These are phyloP conservation scores for Teinopalpus imperialis DNA, from an alignment of 2,888 invertebrate genomes.

Conservation along the genomic window DNA sequence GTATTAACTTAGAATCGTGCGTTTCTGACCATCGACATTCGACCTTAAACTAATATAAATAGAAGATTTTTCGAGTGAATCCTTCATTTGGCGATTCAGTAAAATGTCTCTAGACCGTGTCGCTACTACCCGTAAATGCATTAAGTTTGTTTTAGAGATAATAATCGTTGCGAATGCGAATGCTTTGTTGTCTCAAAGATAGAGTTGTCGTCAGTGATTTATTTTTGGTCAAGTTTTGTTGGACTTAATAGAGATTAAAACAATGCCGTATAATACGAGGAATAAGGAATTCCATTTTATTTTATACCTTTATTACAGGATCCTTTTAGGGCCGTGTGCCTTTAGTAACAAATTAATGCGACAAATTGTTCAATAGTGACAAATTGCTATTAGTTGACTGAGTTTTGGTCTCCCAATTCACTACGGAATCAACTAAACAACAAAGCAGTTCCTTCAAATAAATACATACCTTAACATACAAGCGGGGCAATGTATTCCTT, in stretches of 20 bases:
- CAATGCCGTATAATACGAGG: constrained; percentile 43
- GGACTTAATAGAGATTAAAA: constrained; percentile 59
- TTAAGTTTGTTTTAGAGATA: constrained; percentile 80
- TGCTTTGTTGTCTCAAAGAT: constrained; percentile 74
- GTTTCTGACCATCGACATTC: constrained; percentile 35
- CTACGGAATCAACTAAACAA: too few species aligned
- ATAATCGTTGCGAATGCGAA: constrained; percentile 77
- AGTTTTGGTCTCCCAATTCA: too few species aligned
- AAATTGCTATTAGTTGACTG: too few species aligned
- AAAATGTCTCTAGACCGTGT: constrained; percentile 78
- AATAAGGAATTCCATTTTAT: constrained; percentile 21
- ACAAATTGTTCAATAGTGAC: neutral
- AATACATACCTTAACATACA: too few species aligned
- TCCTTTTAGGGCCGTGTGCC: neutral
- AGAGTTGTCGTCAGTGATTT: constrained; percentile 77
- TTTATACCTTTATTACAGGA: constrained; percentile 11
- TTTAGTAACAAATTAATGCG: constrained; percentile 8
- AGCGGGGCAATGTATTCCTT: too few species aligned
- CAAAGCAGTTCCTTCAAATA: too few species aligned
- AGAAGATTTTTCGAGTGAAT: constrained; percentile 39
- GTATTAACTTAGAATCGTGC: constrained; percentile 30
- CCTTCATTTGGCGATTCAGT: constrained; percentile 47
- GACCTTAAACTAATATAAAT: constrained; percentile 40
- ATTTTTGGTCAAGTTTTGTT: constrained; percentile 73
- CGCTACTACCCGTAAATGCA: constrained; percentile 80